phyloP scores from a whole-genome alignment of 1,140 invertebrate species.

The Mya arenaria region DNA sequence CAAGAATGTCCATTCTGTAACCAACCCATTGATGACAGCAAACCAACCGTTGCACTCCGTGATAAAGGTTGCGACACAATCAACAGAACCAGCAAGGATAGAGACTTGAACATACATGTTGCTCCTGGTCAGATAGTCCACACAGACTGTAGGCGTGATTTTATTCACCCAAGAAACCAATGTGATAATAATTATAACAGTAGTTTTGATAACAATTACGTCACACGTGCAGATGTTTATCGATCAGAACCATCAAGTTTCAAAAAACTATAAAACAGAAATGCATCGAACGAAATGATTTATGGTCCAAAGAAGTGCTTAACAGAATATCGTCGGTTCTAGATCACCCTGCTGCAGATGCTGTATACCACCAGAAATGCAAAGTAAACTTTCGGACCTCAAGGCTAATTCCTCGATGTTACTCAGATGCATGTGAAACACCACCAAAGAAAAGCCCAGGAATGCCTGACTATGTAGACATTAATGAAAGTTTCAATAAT shows the following conservation, averaged over 20 bases:
- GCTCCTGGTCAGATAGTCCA: neutral
- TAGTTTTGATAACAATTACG: neutral
- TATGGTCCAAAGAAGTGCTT: neutral
- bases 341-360: conserved; percentile 20
- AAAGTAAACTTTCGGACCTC: conserved; percentile 5
- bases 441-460: neutral
- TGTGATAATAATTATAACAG: neutral
- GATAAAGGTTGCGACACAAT: neutral
- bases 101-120: neutral
- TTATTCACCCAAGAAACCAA: conserved; percentile 2
- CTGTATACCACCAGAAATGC: conserved; percentile 19
- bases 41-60: neutral
- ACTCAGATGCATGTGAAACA: too few relatives aligned
- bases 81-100: neutral
- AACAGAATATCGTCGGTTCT: neutral
- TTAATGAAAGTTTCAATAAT: neutral
- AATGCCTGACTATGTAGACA: neutral
- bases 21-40: neutral
- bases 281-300: conserved; percentile 5
- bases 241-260: neutral
- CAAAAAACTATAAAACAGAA: neutral
- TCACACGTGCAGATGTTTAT: neutral
- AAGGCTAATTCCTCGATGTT: neutral
- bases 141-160: neutral
- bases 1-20: neutral